Evolutionary conservation across 2,888 invertebrate genomes (phyloP).

Genomic region (Chloroclysta siterata): DNA sequence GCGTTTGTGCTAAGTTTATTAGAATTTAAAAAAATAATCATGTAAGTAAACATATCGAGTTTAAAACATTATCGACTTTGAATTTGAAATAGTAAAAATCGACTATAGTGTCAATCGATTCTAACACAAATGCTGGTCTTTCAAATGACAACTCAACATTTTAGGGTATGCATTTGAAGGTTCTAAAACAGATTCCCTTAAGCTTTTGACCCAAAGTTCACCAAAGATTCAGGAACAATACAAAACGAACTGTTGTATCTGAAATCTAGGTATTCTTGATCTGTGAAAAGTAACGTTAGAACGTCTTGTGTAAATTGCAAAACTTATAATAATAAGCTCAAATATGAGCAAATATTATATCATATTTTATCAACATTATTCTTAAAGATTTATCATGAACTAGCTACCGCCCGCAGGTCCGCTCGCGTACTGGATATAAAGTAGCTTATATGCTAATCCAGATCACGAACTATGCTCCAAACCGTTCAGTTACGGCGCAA

Average conservation of each 20-base stretch:
- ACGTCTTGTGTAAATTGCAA: slow-evolving; percentile 38
- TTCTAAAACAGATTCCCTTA: background rate
- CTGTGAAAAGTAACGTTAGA: background rate
- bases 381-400: slow-evolving; percentile 4
- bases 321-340: slow-evolving; percentile 40
- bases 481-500: too few relatives aligned
- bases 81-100: background rate
- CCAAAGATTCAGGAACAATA: background rate
- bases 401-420: background rate
- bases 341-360: slow-evolving; percentile 39
- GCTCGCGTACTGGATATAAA: background rate
- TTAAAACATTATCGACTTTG: background rate
- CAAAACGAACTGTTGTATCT: background rate
- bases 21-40: background rate
- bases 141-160: background rate
- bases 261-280: background rate
- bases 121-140: background rate
- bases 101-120: too few relatives aligned
- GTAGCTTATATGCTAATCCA: background rate
- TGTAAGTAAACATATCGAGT: background rate
- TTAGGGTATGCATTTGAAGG: background rate
- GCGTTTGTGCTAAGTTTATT: background rate
- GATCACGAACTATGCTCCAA: background rate
- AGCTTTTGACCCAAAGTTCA: background rate
- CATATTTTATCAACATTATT: slow-evolving; percentile 22